Evolutionary conservation across 2,888 invertebrate species (phyloP), one percentile per base, ranked within the genome.

Genomic region (Ophion obscuratus): DNA sequence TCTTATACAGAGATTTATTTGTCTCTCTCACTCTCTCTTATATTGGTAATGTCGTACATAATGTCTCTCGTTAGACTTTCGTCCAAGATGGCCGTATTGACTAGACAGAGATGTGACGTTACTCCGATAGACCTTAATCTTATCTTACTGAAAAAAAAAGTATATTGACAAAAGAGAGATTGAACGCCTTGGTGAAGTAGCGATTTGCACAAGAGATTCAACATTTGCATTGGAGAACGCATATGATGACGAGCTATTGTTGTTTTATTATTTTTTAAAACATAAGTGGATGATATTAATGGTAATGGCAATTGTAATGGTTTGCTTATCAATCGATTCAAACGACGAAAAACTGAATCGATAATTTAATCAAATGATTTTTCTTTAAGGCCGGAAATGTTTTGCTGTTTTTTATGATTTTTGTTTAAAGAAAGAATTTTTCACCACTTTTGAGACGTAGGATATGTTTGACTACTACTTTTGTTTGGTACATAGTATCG

Each of bases 31-130:
- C 44, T 74, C 20, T 59, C 47, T 57, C 14, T 70, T 53, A 62
- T 36, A 75, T 83, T 47, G 80, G 14, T 24, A 47, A 47, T 80
- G n/a, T 75, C 79, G 77, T 83, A 85, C 62, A 70, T 81, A 76
- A 68, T 83, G 79, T 77, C 73, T 67, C 75, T 66, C 31, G 67
- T 36, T 62, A 77, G 20, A 87, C 82, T 76, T 59, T 80, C 79
- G 44, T 85, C 40, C 36, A 73, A 76, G 68, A 81, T 83, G 76
- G 83, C 77, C 64, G 68, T 75, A 78, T 81, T 83, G 83, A 81
- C 81, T 78, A 86, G 86, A 83, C 68, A 83, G 77, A 74, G 73
- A 44, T 44, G 66, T 73, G 66, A 76, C 40, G 70, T 86, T 70
- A 57, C 36, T 68, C 74, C 62, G 40, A 81, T 74, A 78, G 40